Evolutionary conservation across 2,797 vertebrate genomes (phyloP).

Genomic region (Ispidina lecontei): DNA sequence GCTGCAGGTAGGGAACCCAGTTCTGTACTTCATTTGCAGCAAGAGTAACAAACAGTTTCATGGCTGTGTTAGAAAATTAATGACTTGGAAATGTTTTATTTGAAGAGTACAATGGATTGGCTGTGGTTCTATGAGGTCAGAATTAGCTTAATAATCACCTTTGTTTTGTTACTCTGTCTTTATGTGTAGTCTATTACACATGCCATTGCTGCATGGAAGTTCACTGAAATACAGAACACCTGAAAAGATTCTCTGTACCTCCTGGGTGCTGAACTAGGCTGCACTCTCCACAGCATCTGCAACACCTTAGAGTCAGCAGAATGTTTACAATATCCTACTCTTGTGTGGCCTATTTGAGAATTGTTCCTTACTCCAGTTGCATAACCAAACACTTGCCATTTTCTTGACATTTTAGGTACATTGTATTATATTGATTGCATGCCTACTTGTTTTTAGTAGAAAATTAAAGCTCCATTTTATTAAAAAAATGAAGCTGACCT

Average conservation of each 20-base stretch:
- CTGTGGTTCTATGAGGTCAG: background rate
- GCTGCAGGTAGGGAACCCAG: background rate
- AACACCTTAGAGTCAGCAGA: slow-evolving; percentile 22
- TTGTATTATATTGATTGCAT: slow-evolving; percentile 45
- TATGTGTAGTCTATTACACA: background rate
- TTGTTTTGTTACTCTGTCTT: background rate
- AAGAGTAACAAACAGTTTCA: background rate
- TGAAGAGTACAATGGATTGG: background rate
- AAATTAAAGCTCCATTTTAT: slow-evolving; percentile 49
- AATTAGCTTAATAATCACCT: background rate
- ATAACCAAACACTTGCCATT: background rate
- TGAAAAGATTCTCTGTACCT: background rate
- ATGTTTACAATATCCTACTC: slow-evolving; percentile 38
- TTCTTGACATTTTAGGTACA: slow-evolving; percentile 13
- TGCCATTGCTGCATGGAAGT: background rate
- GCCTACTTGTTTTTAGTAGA: slow-evolving; percentile 41
- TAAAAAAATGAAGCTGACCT: slow-evolving; percentile 41
- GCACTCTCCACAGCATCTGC: background rate
- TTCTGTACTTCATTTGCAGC: slow-evolving; percentile 27
- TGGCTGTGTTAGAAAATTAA: background rate
- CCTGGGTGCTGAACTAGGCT: background rate
- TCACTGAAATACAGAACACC: slow-evolving; percentile 10
- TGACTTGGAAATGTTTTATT: background rate
- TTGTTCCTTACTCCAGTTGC: slow-evolving; percentile 30
- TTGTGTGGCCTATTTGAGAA: background rate